These are phyloP conservation scores for Syrista parreyssii DNA, from an alignment of 2,888 invertebrate genomes.

Conservation along the genomic window DNA sequence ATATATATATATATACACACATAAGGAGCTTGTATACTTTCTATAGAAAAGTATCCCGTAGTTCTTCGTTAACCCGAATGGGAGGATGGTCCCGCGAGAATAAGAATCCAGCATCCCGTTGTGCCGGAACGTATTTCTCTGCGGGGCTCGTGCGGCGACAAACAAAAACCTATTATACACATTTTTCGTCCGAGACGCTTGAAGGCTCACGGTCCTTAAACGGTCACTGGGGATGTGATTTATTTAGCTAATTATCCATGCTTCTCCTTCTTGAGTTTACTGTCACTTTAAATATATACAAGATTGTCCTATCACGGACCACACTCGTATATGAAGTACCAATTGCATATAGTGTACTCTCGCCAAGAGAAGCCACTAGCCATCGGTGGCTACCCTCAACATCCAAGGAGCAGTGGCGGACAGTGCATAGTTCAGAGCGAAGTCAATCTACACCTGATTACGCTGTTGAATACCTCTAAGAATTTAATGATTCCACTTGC, in stretches of 20 bases:
- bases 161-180: conserved; percentile 21
- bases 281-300: not conserved
- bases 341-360: not conserved
- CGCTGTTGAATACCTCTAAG: not conserved
- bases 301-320: not conserved
- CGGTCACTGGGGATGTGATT: conserved; percentile 14
- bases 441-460: not conserved
- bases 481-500: not conserved
- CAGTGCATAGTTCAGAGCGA: not conserved
- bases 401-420: not conserved
- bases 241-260: conserved; percentile 21
- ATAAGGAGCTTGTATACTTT: not conserved
- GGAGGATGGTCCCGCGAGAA: not conserved
- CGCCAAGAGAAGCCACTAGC: not conserved
- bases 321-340: not conserved
- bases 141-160: not conserved
- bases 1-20: not conserved
- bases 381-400: not conserved
- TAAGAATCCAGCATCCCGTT: not conserved
- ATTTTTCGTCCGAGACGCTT: conserved; percentile 14
- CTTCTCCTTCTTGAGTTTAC: not conserved
- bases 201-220: conserved; percentile 12
- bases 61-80: not conserved
- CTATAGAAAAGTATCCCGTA: not conserved
- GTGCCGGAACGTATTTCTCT: not conserved